Percentiles rank a stretch among this genome's conserved stretches.
Evolutionary conservation across 2,797 vertebrate genomes (phyloP).

Genomic region (Adelosebastes latens): DNA sequence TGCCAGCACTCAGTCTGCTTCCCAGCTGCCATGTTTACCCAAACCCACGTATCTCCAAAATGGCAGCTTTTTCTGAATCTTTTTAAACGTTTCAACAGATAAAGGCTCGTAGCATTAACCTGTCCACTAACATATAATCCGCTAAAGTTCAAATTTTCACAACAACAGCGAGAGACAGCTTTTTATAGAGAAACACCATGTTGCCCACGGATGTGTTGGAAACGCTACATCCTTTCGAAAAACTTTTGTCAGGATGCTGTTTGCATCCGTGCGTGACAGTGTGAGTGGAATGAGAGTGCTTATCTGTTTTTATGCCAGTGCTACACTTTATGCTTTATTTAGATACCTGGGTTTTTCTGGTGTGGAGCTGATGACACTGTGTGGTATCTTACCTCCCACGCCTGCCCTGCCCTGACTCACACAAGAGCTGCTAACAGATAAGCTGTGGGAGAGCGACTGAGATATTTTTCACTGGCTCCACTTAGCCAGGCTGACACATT

Average conservation of each 20-base stretch:
- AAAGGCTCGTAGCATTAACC: background rate
- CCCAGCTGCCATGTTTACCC: too few relatives aligned
- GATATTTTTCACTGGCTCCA: conserved; percentile 44
- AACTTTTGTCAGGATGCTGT: conserved; percentile 11
- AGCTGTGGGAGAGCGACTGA: conserved; percentile 50
- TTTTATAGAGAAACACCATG: background rate
- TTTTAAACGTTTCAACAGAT: background rate
- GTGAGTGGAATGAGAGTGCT: conserved; percentile 42
- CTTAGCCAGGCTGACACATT: conserved; percentile 42
- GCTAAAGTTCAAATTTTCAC: background rate
- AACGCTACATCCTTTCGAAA: background rate
- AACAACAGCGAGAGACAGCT: background rate
- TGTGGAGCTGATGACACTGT: conserved; percentile 67
- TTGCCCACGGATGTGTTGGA: conserved; percentile 5
- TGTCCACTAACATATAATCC: background rate
- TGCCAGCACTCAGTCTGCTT: too few relatives aligned
- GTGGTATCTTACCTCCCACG: conserved; percentile 61
- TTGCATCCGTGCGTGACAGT: conserved; percentile 12
- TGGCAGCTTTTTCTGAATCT: background rate
- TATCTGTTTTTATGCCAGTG: conserved; percentile 50
- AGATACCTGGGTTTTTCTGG: conserved; percentile 65
- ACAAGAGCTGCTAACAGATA: conserved; percentile 69
- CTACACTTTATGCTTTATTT: conserved; percentile 66
- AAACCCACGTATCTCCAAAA: background rate
- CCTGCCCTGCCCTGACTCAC: conserved; percentile 66